Percentiles rank a stretch among this genome's conserved stretches.
Evolutionary conservation across 2,888 invertebrate genomes (phyloP).

Genomic region (Agapostemon virescens): DNA sequence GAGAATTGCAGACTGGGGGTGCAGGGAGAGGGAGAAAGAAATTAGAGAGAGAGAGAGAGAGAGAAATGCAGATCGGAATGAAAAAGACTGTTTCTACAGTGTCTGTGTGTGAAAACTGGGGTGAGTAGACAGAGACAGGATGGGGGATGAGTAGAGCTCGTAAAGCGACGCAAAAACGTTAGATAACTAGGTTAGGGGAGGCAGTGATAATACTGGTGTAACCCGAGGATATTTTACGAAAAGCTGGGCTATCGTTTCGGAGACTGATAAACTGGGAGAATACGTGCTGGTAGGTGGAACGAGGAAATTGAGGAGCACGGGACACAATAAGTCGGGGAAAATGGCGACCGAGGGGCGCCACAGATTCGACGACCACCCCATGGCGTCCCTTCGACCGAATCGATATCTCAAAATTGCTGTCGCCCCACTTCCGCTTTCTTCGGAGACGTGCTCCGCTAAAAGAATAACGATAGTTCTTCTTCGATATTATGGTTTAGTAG

Average conservation of each 20-base stretch:
- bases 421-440: not conserved
- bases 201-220: slow-evolving; percentile 27
- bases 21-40: too few relatives aligned
- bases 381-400: slow-evolving; percentile 35
- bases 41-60: too few relatives aligned
- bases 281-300: not conserved
- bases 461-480: too few relatives aligned
- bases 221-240: slow-evolving; percentile 43
- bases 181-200: slow-evolving; percentile 62
- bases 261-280: slow-evolving; percentile 19
- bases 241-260: slow-evolving; percentile 19
- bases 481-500: too few relatives aligned
- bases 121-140: not conserved
- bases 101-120: too few relatives aligned
- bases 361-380: slow-evolving; percentile 27
- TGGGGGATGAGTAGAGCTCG: slow-evolving; percentile 24
- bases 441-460: not conserved
- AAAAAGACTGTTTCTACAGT: not conserved
- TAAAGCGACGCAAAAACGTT: slow-evolving; percentile 43
- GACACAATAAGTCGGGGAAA: slow-evolving; percentile 38
- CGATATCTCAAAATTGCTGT: slow-evolving; percentile 50
- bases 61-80: not conserved
- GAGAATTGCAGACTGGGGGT: too few relatives aligned
- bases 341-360: slow-evolving; percentile 54
- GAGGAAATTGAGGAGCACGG: slow-evolving; percentile 2